Percentiles rank a stretch among this genome's conserved stretches.
phyloP scores from a whole-genome alignment of 2,888 invertebrate species.

The Lasioglossum marginatum region DNA sequence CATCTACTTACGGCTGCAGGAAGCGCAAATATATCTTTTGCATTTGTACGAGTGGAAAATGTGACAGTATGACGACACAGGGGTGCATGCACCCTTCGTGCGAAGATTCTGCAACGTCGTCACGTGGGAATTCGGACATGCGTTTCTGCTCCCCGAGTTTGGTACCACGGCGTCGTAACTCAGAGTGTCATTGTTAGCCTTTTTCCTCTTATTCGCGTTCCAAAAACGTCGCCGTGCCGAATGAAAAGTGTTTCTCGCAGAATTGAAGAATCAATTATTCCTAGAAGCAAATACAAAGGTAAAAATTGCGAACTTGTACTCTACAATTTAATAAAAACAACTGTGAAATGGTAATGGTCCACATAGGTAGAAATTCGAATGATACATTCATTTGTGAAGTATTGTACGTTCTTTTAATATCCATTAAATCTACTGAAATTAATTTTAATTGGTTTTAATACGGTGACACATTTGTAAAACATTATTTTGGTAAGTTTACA shows the following conservation, averaged over 20 bases:
- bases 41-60: conserved; percentile 65
- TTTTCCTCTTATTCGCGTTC: conserved; percentile 27
- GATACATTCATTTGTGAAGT: too few relatives aligned
- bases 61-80: conserved; percentile 57
- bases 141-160: conserved; percentile 62
- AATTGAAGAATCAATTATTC: not conserved
- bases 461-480: too few relatives aligned
- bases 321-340: not conserved
- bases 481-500: too few relatives aligned
- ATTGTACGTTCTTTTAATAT: too few relatives aligned
- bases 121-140: conserved; percentile 77
- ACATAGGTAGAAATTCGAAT: too few relatives aligned
- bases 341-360: too few relatives aligned
- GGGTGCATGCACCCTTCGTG: conserved; percentile 51
- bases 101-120: conserved; percentile 51
- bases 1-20: conserved; percentile 41
- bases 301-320: not conserved
- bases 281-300: not conserved
- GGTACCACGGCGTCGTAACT: conserved; percentile 38
- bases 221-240: not conserved
- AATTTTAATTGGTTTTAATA: too few relatives aligned
- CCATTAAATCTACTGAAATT: too few relatives aligned
- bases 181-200: conserved; percentile 41
- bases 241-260: not conserved
- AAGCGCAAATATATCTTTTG: conserved; percentile 69